Percentiles rank a stretch among this genome's conserved stretches.
phyloP scores from a whole-genome alignment of 2,888 invertebrate genomes.

The Aspidiotus rigidus region DNA sequence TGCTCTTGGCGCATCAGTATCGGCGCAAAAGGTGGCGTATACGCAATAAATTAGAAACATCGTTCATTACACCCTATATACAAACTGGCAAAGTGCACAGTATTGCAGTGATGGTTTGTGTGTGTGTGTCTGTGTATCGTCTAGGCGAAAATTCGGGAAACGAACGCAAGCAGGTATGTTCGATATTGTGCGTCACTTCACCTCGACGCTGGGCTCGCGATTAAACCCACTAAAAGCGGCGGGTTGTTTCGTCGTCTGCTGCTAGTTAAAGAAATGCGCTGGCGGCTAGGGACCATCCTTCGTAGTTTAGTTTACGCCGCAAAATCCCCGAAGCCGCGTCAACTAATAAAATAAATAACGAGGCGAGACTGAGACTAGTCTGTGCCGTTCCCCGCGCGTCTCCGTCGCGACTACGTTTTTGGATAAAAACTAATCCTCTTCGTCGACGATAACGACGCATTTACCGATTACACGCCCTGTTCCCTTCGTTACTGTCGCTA shows the following conservation, averaged over 20 bases:
- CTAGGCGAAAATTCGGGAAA: too few species aligned
- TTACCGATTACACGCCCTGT: constrained; percentile 9
- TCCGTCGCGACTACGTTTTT: background rate
- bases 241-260: background rate
- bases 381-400: constrained; percentile 3
- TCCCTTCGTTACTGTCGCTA: background rate
- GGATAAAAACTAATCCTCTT: background rate
- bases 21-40: too few species aligned
- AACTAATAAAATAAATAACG: constrained; percentile 18
- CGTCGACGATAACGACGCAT: constrained; percentile 10
- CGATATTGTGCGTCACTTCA: background rate
- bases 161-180: background rate
- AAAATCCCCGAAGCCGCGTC: constrained; percentile 13
- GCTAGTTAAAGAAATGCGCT: background rate
- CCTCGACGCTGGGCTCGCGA: background rate
- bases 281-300: constrained; percentile 4
- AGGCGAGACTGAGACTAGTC: constrained; percentile 18
- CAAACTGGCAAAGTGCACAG: too few species aligned
- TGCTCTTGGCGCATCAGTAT: too few species aligned
- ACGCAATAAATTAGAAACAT: too few species aligned
- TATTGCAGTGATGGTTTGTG: too few species aligned
- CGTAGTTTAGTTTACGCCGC: constrained; percentile 13
- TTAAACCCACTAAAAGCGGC: background rate
- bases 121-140: too few species aligned
- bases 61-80: too few species aligned